A percentile compares a stretch with the other conserved stretches of the same genome.
Evolutionary conservation across 2,888 invertebrate species (phyloP).

Genomic region (Carcina quercana): DNA sequence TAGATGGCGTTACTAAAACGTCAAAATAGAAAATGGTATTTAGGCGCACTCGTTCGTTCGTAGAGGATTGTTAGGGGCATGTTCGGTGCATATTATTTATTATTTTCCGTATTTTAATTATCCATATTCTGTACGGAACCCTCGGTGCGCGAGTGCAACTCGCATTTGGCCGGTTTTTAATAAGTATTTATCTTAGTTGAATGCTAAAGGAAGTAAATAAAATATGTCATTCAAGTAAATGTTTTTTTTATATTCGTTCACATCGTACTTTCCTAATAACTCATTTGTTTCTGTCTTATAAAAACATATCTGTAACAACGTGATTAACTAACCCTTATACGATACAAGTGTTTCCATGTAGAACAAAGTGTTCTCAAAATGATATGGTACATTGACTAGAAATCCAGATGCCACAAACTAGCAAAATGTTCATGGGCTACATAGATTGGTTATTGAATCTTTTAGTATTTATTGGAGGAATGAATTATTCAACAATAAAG

Average conservation of each 20-base stretch:
- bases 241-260: constrained; percentile 67
- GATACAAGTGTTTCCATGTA: constrained; percentile 33
- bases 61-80: too few species aligned
- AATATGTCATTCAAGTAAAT: constrained; percentile 46
- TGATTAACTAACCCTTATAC: constrained; percentile 64
- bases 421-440: constrained; percentile 5
- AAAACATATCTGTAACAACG: constrained; percentile 72
- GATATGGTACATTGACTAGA: constrained; percentile 71
- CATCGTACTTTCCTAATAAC: constrained; percentile 67
- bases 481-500: too few species aligned
- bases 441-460: background rate
- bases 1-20: too few species aligned
- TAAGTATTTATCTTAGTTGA: too few species aligned
- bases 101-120: too few species aligned
- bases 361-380: constrained; percentile 63
- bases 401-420: constrained; percentile 10
- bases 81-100: too few species aligned
- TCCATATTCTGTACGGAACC: too few species aligned
- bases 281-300: constrained; percentile 65
- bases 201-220: constrained; percentile 17
- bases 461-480: too few species aligned
- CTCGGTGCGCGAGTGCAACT: too few species aligned
- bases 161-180: too few species aligned
- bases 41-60: too few species aligned
- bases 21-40: too few species aligned